Conservation (phyloP, 2,797 vertebrate genomes). For the Etheostoma perlongum region DNA sequence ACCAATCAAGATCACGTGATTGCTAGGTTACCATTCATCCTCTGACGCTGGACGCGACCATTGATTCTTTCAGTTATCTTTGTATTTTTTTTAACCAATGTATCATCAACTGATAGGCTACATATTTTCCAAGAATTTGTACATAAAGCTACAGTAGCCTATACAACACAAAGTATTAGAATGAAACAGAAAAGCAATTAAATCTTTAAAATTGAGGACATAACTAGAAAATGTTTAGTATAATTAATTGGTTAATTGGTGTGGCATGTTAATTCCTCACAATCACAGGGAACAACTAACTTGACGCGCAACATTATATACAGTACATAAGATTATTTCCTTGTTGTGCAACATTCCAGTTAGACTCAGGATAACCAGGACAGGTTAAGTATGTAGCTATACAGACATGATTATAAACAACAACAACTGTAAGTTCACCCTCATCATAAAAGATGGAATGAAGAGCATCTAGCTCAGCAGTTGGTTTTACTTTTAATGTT, state of each 20-base stretch:
- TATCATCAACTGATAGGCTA: not conserved
- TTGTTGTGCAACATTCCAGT: not conserved
- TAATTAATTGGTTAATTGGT: not conserved
- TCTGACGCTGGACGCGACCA: not conserved
- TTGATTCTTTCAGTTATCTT: not conserved
- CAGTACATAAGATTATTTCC: not conserved
- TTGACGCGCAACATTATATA: not conserved
- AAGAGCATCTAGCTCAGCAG: not conserved
- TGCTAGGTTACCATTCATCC: slow-evolving; percentile 1
- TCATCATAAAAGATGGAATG: not conserved
- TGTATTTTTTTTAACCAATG: too few species aligned
- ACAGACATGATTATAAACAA: not conserved
- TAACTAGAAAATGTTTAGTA: not conserved
- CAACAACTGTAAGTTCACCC: not conserved
- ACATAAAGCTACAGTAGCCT: not conserved
- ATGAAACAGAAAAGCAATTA: not conserved
- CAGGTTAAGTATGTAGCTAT: not conserved
- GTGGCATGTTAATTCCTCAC: too few species aligned
- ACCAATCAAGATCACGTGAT: not conserved
- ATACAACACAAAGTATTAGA: not conserved
- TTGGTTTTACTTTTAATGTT: not conserved
- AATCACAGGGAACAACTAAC: not conserved
- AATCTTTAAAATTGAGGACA: not conserved
- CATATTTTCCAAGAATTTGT: not conserved
- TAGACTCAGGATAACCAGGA: not conserved